Evolutionary conservation across 1,140 invertebrate genomes (phyloP), one percentile per base, ranked within the genome.

Genomic region (Grapholita molesta): DNA sequence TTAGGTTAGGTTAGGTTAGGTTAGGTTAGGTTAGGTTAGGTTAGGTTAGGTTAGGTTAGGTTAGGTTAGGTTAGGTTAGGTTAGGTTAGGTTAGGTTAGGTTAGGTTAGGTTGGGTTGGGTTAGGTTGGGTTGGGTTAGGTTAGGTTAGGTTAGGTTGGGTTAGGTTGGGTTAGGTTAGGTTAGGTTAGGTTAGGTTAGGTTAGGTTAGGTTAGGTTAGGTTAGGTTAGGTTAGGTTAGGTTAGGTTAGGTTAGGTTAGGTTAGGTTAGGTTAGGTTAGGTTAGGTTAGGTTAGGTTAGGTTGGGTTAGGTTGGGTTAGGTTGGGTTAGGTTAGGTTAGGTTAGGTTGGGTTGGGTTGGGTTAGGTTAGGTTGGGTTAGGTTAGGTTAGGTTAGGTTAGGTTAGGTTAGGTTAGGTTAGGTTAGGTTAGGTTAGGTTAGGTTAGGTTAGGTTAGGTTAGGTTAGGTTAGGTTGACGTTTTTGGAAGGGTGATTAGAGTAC

Each of bases 261-360:
- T 83, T 83, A 79, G 76, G 81, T 83, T 80, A 73, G 77, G 77
- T 82, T 78, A 75, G 77, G 61, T 64, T 28, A 21, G 61, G 24
- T 30, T 11, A 28, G 61, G 24, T 64, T n/a, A 28, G 61, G 24
- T 64, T 28, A 28, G 80, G 81, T 83, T 73, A 74, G 74, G 76
- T 71, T 69, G 78, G n/a, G n/a, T n/a, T n/a, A n/a, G n/a, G n/a
- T n/a, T n/a, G n/a, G n/a, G n/a, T n/a, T n/a, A n/a, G n/a, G n/a
- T n/a, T n/a, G n/a, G n/a, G n/a, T n/a, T n/a, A n/a, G n/a, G n/a
- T n/a, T n/a, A n/a, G n/a, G n/a, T n/a, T n/a, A n/a, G n/a, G n/a
- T n/a, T n/a, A n/a, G n/a, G n/a, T n/a, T n/a, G n/a, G n/a, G n/a
- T n/a, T n/a, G n/a, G n/a, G n/a, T n/a, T n/a, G n/a, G n/a, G n/a